Conservation (phyloP, 2,888 invertebrate species). For the Chromoteleia sp. region DNA sequence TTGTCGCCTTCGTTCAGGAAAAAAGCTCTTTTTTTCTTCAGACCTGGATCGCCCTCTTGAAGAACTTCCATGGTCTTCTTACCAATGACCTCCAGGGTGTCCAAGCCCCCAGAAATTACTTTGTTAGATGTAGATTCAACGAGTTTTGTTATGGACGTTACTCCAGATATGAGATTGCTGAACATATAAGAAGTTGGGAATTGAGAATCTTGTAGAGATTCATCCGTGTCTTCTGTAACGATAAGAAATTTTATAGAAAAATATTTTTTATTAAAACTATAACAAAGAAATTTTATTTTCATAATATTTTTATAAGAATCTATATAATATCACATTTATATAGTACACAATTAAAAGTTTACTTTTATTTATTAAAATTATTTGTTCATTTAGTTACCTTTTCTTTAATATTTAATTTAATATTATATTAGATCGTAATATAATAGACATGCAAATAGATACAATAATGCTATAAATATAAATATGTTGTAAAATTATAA, state of each 20-base stretch:
- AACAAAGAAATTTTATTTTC: no score
- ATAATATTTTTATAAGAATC: no score
- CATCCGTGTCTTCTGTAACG: constrained; percentile 44
- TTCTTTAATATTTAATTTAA: background rate
- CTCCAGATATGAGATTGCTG: constrained; percentile 88
- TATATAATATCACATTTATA: no score
- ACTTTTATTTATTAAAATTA: no score
- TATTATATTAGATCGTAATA: background rate
- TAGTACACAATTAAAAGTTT: no score
- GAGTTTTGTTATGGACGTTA: constrained; percentile 88
- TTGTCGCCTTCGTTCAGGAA: constrained; percentile 87
- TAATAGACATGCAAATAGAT: background rate
- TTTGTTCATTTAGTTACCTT: background rate
- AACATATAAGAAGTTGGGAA: constrained; percentile 85
- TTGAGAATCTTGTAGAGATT: constrained; percentile 67
- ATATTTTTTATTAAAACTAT: no score
- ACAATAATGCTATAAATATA: background rate
- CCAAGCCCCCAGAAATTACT: constrained; percentile 91
- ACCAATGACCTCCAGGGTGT: constrained; percentile 96
- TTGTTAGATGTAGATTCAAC: constrained; percentile 90
- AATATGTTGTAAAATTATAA: background rate
- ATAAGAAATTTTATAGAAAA: background rate
- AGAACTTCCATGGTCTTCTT: constrained; percentile 87
- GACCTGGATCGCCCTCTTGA: constrained; percentile 95
- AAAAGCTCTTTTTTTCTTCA: constrained; percentile 91